Conservation (phyloP, 2,888 invertebrate species). For the Molorchus minor region DNA sequence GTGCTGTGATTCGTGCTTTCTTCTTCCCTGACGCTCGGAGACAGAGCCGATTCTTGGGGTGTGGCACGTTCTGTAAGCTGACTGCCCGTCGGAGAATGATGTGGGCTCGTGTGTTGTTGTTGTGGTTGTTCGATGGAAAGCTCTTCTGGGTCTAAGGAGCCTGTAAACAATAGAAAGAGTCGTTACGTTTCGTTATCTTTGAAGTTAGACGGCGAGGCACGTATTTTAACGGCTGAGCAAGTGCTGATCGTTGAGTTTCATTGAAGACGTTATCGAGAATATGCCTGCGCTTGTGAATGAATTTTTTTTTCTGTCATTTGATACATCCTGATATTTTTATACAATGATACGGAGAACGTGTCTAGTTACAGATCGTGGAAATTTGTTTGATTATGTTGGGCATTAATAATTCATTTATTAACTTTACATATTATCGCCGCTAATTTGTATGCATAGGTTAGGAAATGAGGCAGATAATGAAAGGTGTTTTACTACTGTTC, state of each 20-base stretch:
- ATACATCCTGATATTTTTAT: slow-evolving; percentile 25
- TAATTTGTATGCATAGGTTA: background rate
- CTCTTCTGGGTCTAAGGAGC: slow-evolving; percentile 83
- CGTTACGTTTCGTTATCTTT: background rate
- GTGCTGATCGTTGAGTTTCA: slow-evolving; percentile 33
- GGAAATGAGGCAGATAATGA: background rate
- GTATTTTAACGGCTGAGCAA: slow-evolving; percentile 27
- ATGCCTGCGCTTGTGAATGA: slow-evolving; percentile 26
- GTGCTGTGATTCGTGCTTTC: slow-evolving; percentile 77
- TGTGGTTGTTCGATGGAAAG: slow-evolving; percentile 73
- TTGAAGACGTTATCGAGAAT: slow-evolving; percentile 15
- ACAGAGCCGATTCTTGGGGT: slow-evolving; percentile 65
- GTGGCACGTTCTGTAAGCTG: slow-evolving; percentile 66
- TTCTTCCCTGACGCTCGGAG: slow-evolving; percentile 77
- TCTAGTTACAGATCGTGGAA: too few species aligned
- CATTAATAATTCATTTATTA: too few species aligned
- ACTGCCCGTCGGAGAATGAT: slow-evolving; percentile 57
- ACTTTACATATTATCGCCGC: background rate
- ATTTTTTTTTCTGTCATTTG: slow-evolving; percentile 28
- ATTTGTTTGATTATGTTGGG: too few species aligned
- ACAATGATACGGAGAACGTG: too few species aligned
- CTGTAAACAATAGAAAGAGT: slow-evolving; percentile 64
- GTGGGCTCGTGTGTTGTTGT: slow-evolving; percentile 46
- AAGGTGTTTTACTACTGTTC: slow-evolving; percentile 3
- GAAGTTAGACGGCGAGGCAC: slow-evolving; percentile 16